Percentiles rank a stretch among this genome's conserved stretches.
Evolutionary conservation across 2,888 invertebrate genomes (phyloP).

Genomic region (Orthosia gothica): DNA sequence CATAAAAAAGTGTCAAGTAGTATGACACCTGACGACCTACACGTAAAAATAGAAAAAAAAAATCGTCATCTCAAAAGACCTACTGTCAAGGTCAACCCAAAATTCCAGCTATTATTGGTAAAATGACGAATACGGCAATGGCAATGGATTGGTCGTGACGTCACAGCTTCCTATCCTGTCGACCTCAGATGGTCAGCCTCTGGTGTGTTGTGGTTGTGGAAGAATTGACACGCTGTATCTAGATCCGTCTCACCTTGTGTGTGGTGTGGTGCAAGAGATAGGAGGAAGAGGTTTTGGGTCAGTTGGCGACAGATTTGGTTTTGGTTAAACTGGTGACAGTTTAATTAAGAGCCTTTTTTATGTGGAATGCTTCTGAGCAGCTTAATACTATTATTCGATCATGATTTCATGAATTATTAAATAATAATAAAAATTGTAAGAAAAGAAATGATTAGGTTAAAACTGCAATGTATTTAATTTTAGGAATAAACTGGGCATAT

Average conservation of each 20-base stretch:
- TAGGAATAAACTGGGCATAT: no score
- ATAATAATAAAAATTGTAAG: no score
- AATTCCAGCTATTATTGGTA: constrained; percentile 39
- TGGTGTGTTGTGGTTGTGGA: constrained; percentile 75
- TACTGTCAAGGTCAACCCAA: constrained; percentile 28
- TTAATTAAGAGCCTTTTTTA: no score
- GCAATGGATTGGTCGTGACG: constrained; percentile 67
- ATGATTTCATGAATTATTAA: no score
- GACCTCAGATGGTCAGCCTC: constrained; percentile 81
- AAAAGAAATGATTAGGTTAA: no score
- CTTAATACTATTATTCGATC: no score
- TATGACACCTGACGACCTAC: background rate
- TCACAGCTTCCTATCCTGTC: constrained; percentile 71
- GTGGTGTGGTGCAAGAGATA: constrained; percentile 70
- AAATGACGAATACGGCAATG: constrained; percentile 60
- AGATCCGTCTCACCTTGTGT: constrained; percentile 85
- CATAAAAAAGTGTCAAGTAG: background rate
- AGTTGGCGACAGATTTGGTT: no score
- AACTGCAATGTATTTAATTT: no score
- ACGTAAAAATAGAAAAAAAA: constrained; percentile 2
- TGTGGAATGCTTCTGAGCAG: no score
- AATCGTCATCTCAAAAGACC: constrained; percentile 2
- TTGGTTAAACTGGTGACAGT: no score
- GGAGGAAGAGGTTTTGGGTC: constrained; percentile 18
- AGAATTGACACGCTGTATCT: constrained; percentile 85